phyloP scores from a whole-genome alignment of 1,140 invertebrate species.

The Meloidogyne floridensis region DNA sequence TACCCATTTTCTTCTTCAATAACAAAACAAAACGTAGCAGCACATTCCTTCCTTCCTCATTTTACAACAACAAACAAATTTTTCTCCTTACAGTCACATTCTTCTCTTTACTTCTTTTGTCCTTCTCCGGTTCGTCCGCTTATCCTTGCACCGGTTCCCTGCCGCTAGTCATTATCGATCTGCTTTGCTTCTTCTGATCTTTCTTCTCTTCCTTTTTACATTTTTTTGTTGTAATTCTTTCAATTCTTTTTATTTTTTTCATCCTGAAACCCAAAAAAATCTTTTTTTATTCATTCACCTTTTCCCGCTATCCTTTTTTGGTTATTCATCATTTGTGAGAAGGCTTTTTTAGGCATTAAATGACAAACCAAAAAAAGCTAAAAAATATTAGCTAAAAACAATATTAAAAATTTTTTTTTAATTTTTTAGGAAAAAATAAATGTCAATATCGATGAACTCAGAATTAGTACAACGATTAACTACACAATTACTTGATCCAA shows the following conservation, averaged over 20 bases:
- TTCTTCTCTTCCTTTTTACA: neutral
- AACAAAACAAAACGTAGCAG: too few species aligned
- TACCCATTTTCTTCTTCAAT: too few species aligned
- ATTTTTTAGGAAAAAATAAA: neutral
- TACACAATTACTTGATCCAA: constrained; percentile 49
- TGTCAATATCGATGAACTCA: neutral
- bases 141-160: neutral
- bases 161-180: constrained; percentile 3
- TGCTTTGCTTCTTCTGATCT: constrained; percentile 8
- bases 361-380: neutral
- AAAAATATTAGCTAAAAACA: too few species aligned
- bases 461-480: constrained; percentile 13
- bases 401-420: neutral
- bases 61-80: too few species aligned
- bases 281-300: neutral
- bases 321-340: constrained; percentile 7
- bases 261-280: neutral
- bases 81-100: neutral
- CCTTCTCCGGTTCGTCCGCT: neutral
- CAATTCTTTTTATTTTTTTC: neutral
- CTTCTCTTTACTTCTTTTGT: neutral
- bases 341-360: constrained; percentile 1
- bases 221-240: neutral
- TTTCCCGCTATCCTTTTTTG: neutral
- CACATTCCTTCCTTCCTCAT: too few species aligned